phyloP scores from a whole-genome alignment of 2,888 invertebrate species.

The Dynastes grantii region DNA sequence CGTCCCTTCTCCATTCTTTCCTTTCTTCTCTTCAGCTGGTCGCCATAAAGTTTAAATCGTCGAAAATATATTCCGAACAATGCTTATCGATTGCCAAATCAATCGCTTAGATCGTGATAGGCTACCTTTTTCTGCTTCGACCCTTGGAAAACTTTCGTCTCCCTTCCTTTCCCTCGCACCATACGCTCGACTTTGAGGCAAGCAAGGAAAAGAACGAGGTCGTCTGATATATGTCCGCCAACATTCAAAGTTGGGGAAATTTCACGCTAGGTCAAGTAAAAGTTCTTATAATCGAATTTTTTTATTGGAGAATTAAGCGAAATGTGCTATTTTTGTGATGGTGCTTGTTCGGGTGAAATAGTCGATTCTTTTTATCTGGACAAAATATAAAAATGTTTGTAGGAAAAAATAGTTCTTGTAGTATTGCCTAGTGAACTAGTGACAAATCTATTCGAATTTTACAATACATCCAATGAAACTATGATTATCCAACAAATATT shows the following conservation, averaged over 20 bases:
- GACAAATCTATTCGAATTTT: no score
- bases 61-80: slow-evolving; percentile 22
- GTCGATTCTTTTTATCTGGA: background rate
- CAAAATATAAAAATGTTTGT: background rate
- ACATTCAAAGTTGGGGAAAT: background rate
- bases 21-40: slow-evolving; percentile 4
- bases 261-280: slow-evolving; percentile 15
- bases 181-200: background rate
- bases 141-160: background rate
- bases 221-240: background rate
- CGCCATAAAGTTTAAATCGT: slow-evolving; percentile 32
- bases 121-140: background rate
- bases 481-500: no score
- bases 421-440: no score
- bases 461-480: no score
- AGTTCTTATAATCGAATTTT: slow-evolving; percentile 20
- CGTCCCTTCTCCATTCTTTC: background rate
- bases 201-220: background rate
- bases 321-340: no score
- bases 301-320: background rate
- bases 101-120: slow-evolving; percentile 26
- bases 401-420: background rate
- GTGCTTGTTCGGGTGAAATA: no score
- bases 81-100: slow-evolving; percentile 23
- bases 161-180: background rate